Evolutionary conservation across 2,888 invertebrate genomes (phyloP).

Genomic region (Platycnemis pennipes): DNA sequence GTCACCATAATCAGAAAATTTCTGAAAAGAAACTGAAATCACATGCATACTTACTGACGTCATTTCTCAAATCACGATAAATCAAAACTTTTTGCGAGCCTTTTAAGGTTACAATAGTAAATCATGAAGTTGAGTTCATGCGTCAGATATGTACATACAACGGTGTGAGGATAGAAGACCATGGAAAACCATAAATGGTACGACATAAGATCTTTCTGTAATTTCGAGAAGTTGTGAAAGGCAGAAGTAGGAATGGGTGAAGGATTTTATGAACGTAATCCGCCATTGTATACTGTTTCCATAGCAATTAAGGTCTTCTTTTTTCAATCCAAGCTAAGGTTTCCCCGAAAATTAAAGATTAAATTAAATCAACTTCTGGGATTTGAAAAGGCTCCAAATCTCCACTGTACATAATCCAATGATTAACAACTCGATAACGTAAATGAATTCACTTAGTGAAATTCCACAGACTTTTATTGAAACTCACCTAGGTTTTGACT

Average conservation of each 20-base stretch:
- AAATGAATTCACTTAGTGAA: too few species aligned
- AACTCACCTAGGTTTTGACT: too few species aligned
- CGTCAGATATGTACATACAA: background rate
- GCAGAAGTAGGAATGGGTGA: background rate
- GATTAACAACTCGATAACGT: too few species aligned
- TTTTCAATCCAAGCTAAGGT: background rate
- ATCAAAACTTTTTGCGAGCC: conserved; percentile 43
- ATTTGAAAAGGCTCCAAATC: too few species aligned
- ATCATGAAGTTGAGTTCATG: background rate
- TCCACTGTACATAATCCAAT: too few species aligned
- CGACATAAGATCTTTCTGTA: background rate
- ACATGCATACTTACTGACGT: conserved; percentile 31
- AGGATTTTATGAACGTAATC: background rate
- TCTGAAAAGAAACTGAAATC: background rate
- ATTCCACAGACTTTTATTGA: too few species aligned
- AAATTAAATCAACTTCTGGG: too few species aligned
- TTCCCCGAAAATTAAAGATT: background rate
- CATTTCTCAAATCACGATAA: background rate
- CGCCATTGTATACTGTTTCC: background rate
- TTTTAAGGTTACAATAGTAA: conserved; percentile 7
- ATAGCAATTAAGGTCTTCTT: too few species aligned
- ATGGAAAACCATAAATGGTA: background rate
- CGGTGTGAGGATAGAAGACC: conserved; percentile 18
- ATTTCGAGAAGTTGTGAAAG: background rate
- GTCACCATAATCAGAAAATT: background rate